Conservation (phyloP, 2,888 invertebrate species). For the Liopterus haemorrhoidalis region DNA sequence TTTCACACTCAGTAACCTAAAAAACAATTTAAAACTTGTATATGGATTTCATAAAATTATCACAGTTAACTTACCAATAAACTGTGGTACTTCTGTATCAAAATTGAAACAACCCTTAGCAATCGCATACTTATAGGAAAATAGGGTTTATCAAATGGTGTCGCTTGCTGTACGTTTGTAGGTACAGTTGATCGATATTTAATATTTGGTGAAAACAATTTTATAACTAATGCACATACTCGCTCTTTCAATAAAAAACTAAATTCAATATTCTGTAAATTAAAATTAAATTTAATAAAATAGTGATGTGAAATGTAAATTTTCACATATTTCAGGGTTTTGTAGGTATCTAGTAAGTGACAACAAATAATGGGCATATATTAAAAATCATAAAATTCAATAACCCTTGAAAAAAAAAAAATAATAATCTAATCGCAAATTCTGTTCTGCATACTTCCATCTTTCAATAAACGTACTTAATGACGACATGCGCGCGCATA, state of each 20-base stretch:
- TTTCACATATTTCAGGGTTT: neutral
- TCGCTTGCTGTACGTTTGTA: constrained; percentile 56
- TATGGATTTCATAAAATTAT: constrained; percentile 4
- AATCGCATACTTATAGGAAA: constrained; percentile 96
- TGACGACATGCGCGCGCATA: too few relatives aligned
- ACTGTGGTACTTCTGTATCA: constrained; percentile 89
- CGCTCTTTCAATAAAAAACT: constrained; percentile 91
- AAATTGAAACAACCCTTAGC: constrained; percentile 83
- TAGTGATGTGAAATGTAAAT: neutral
- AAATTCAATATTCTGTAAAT: constrained; percentile 83
- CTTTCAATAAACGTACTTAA: too few relatives aligned
- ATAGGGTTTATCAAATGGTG: constrained; percentile 81
- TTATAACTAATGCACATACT: constrained; percentile 96
- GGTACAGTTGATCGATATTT: constrained; percentile 68
- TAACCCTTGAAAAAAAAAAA: too few relatives aligned
- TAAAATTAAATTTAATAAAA: constrained; percentile 22
- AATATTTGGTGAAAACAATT: constrained; percentile 97
- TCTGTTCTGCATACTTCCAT: too few relatives aligned
- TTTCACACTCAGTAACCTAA: constrained; percentile 95
- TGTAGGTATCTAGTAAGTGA: neutral
- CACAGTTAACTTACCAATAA: constrained; percentile 62
- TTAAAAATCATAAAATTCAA: too few relatives aligned
- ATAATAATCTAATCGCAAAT: too few relatives aligned
- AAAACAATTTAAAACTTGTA: constrained; percentile 29
- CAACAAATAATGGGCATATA: too few relatives aligned